Percentiles rank a stretch among this genome's conserved stretches.
Conservation (phyloP, 1,140 invertebrate genomes). For the Planococcus citri region DNA sequence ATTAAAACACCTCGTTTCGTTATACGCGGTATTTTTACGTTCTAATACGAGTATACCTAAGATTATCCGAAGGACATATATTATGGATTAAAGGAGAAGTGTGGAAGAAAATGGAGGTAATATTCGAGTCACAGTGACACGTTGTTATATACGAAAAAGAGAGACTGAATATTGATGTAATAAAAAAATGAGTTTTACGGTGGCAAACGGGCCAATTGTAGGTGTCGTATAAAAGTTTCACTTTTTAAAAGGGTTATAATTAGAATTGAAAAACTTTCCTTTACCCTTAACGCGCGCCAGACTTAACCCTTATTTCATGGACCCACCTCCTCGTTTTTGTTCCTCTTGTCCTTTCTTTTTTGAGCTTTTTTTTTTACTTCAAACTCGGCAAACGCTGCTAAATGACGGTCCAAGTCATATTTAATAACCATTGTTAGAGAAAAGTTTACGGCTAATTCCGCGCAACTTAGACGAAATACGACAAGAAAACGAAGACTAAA, state of each 20-base stretch:
- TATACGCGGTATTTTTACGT: too few species aligned
- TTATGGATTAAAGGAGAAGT: too few species aligned
- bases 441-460: slow-evolving; percentile 17
- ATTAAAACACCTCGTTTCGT: too few species aligned
- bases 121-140: too few species aligned
- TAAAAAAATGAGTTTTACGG: neutral
- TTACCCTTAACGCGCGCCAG: neutral
- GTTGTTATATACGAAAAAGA: neutral
- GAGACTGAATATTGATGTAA: neutral
- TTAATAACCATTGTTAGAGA: slow-evolving; percentile 18
- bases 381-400: neutral
- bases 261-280: slow-evolving; percentile 5
- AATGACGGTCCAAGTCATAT: slow-evolving; percentile 19
- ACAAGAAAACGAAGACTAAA: slow-evolving; percentile 12
- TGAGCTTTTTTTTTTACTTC: neutral
- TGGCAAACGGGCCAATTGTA: neutral
- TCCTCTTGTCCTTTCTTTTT: neutral
- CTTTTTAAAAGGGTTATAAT: slow-evolving; percentile 16
- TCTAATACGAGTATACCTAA: too few species aligned
- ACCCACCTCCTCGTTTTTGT: neutral
- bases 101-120: too few species aligned
- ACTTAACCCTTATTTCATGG: neutral
- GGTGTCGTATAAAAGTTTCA: slow-evolving; percentile 1
- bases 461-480: neutral
- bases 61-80: too few species aligned